Evolutionary conservation across 2,888 invertebrate genomes (phyloP).

Genomic region (Notocelia uddmanniana): DNA sequence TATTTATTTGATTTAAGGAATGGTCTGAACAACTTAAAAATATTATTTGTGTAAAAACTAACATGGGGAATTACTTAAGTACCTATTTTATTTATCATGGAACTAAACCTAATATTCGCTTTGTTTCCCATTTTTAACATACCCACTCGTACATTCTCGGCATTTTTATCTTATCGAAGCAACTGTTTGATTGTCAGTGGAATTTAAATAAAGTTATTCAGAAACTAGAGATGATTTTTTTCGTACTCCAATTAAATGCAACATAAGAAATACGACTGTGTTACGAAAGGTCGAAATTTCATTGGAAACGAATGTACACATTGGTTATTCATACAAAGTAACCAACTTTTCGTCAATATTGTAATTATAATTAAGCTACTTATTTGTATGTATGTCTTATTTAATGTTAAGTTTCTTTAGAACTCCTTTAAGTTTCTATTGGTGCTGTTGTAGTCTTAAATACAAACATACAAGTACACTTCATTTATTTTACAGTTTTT

Average conservation of each 20-base stretch:
- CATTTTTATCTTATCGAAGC: background rate
- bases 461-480: conserved; percentile 48
- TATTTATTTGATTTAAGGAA: background rate
- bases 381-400: conserved; percentile 5
- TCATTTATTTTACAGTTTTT: conserved; percentile 17
- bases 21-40: background rate
- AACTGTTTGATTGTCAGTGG: too few species aligned
- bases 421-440: conserved; percentile 54
- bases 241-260: too few species aligned
- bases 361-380: background rate
- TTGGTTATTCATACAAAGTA: background rate
- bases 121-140: background rate
- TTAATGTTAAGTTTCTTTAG: conserved; percentile 23
- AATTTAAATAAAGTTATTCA: too few species aligned
- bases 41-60: background rate
- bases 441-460: conserved; percentile 60
- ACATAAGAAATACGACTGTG: too few species aligned
- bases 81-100: background rate
- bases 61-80: background rate
- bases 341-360: background rate
- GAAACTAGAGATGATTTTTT: too few species aligned
- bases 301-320: too few species aligned
- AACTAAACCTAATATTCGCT: background rate
- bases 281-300: too few species aligned
- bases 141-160: too few species aligned